Percentiles rank a stretch among this genome's conserved stretches.
These are phyloP conservation scores for Setipinna tenuifilis DNA, from an alignment of 2,797 vertebrate species.

Conservation along the genomic window DNA sequence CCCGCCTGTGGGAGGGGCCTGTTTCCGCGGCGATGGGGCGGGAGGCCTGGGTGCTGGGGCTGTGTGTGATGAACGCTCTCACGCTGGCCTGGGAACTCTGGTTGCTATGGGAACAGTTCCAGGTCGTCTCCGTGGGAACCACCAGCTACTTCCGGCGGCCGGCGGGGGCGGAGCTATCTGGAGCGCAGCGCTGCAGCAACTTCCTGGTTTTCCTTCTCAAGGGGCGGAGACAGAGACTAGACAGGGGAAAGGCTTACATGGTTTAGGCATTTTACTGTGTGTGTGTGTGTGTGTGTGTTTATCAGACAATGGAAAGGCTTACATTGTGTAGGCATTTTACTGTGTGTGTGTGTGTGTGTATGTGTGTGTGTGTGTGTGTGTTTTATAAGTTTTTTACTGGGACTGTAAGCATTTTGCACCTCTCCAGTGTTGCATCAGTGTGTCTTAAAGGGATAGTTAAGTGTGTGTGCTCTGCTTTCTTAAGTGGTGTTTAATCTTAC, in stretches of 20 bases:
- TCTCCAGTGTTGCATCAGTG: not conserved
- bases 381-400: too few relatives aligned
- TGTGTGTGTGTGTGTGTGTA: not conserved
- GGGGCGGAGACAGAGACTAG: constrained; percentile 57
- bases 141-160: constrained; percentile 74
- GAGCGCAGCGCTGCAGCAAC: constrained; percentile 60
- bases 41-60: constrained; percentile 76
- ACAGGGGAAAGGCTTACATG: not conserved
- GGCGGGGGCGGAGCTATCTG: constrained; percentile 56
- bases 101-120: constrained; percentile 77
- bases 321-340: not conserved
- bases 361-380: not conserved
- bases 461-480: not conserved
- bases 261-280: not conserved
- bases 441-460: not conserved
- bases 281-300: not conserved
- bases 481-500: too few relatives aligned
- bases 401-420: too few relatives aligned
- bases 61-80: constrained; percentile 72
- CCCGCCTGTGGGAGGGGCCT: constrained; percentile 43
- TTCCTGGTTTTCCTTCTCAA: constrained; percentile 73
- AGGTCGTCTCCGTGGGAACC: constrained; percentile 69
- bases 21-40: constrained; percentile 50
- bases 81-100: constrained; percentile 77
- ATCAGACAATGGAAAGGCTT: too few relatives aligned